Evolutionary conservation across 2,113 vertebrate species (phyloP), one percentile per base, ranked within the genome.

Genomic region (Felis catus): DNA sequence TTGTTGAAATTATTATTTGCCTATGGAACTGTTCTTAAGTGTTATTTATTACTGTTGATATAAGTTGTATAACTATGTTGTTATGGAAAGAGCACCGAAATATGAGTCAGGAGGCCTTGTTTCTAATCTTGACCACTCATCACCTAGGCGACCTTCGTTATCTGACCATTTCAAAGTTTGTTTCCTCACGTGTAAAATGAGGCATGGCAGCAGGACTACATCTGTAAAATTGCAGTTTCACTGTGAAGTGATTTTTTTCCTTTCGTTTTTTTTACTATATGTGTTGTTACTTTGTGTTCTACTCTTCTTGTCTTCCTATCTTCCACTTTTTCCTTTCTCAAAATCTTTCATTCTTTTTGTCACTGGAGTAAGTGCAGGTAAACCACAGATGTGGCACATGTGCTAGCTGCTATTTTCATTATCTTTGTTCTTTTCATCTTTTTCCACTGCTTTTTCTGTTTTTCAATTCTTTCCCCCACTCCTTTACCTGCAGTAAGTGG

Each of bases 401-500:
- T 91, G 15, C 16, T 73, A 48, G 29, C 71, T 81, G 78, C 63
- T 48, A 18, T 80, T 89, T 94, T 87, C 51, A 80, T 96, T 61
- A 39, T 71, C 48, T 76, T 86, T 63, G 3, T 93, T 94, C 27
- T 93, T 65, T 71, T 95, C 53, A 41, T 79, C 29, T 45, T 58
- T 94, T 81, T 33, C 63, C 21, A 71, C 61, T 23, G 15, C 31
- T 61, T 95, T 91, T 84, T 61, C 71, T 91, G 27, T 63, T 36
- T 76, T 89, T 63, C 10, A 5, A 12, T 91, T 95, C 36, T 83
- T 76, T 66, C 31, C 61, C 41, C 21, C 82, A 41, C 66, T 95
- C 36, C 68, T 96, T 96, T 92, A 89, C 80, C 79, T 66, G 33
- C 31, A 95, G 65, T 79, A 51, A 92, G 23, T 58, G 31, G 68